Base-by-base conservation (phyloP, 2,797 vertebrate species). In the Acanthurus lineatus region DNA sequence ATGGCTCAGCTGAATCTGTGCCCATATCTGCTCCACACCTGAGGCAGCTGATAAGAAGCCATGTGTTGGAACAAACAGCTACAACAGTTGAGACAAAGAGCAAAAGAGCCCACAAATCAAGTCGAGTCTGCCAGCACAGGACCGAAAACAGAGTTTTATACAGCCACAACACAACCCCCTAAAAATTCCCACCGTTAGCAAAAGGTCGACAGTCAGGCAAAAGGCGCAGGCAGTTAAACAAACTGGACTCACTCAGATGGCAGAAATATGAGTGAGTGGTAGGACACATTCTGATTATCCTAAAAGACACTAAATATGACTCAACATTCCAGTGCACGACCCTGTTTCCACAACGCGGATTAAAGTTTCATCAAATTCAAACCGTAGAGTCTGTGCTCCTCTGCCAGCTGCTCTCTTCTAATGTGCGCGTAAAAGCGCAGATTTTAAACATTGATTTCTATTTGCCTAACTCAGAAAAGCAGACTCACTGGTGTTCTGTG, bases 41-140 rank as follows among this genome's bases (percentile, higher is more conserved):
- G 54, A 51, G 67, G 71, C 72, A 70, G 67, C 71, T 87, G 89
- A 93, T 91, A 90, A 90, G 78, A 38, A 72, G 22, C 71, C 49
- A 74, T 82, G 70, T 62, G 84, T 63, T 67, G 64, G 73, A 77
- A 54, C 20, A 80, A 72, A 82, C 70, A 51, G 67, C 85, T 72
- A 56, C 67, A 83, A 81, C 65, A 56, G 72, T 57, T 69, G 28
- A 71, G 63, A 82, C 69, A 81, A 79, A 84, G 60, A 16, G 44
- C 32, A 35, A 76, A 22, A 69, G 65, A 84, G 15, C 63, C 54
- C 63, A 81, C 73, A 86, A 86, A 69, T 87, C 58, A 80, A 74
- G 40, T 38, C 10, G 22, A 72, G 52, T 17, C 65, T 77, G 48
- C 14, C 72, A 82, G 48, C 25, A 22, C 32, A 60, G 40, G 67